A percentile compares a stretch with the other conserved stretches of the same genome.
These are phyloP conservation scores for Arion vulgaris DNA, from an alignment of 1,140 invertebrate genomes.

Conservation along the genomic window DNA sequence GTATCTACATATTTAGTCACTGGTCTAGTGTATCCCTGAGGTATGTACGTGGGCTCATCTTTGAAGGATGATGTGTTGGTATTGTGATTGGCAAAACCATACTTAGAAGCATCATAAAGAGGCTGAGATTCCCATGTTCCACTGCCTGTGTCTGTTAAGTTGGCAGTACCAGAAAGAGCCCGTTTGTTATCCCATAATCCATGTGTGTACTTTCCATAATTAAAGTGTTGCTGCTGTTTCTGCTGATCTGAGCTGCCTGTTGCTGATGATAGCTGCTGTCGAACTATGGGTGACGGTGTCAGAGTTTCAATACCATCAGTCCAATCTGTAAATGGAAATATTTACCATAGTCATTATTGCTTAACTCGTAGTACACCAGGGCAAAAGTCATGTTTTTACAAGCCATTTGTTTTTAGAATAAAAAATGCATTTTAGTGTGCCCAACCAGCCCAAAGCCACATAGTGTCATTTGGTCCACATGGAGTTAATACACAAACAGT, in stretches of 20 bases:
- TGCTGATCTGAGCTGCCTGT: conserved; percentile 22
- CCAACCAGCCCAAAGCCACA: too few relatives aligned
- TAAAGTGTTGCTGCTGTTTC: neutral
- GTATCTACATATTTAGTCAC: conserved; percentile 33
- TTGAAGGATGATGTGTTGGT: neutral
- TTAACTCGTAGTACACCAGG: too few relatives aligned
- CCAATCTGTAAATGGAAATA: conserved; percentile 46
- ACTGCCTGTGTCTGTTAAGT: conserved; percentile 17
- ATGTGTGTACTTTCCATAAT: neutral
- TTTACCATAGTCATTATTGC: too few relatives aligned
- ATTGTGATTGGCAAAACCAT: neutral
- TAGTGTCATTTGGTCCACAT: too few relatives aligned
- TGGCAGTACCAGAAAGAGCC: conserved; percentile 6
- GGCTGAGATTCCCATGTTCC: conserved; percentile 12
- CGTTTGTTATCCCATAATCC: neutral
- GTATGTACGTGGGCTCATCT: neutral
- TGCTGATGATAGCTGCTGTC: neutral
- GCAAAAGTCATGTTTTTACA: too few relatives aligned
- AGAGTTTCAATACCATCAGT: conserved; percentile 41
- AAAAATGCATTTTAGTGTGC: too few relatives aligned
- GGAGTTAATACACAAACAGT: too few relatives aligned
- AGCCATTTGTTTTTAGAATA: too few relatives aligned
- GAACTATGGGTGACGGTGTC: conserved; percentile 40
- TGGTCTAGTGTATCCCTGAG: conserved; percentile 22
- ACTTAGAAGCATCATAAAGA: neutral